These are phyloP conservation scores for Onychorhynchus coronatus DNA, from an alignment of 2,113 vertebrate genomes.

Conservation along the genomic window DNA sequence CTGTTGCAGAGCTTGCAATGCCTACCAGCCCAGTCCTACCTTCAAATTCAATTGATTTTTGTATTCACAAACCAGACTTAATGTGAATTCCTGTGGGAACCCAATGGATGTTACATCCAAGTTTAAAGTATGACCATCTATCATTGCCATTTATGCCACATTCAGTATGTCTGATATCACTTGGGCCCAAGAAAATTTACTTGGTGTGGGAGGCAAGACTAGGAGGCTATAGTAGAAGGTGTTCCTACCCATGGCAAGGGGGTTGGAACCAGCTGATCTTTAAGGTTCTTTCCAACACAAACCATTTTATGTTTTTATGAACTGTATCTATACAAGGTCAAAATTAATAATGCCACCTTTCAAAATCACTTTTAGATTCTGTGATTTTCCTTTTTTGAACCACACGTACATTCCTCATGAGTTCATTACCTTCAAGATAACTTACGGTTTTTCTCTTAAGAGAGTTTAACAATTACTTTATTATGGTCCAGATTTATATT, in stretches of 20 bases:
- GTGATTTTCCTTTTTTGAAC: not conserved
- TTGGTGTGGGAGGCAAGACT: not conserved
- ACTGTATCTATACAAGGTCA: not conserved
- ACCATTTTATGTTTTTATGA: not conserved
- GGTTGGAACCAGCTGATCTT: not conserved
- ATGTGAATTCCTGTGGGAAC: not conserved
- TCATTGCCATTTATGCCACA: not conserved
- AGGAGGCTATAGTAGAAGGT: not conserved
- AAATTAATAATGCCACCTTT: not conserved
- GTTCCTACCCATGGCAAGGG: not conserved
- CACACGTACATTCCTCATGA: not conserved
- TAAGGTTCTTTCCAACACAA: not conserved
- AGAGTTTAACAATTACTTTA: not conserved
- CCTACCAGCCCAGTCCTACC: not conserved
- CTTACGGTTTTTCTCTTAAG: not conserved
- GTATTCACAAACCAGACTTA: not conserved
- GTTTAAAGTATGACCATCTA: not conserved
- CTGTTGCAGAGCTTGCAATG: not conserved
- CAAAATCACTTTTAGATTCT: not conserved
- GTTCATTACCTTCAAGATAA: not conserved
- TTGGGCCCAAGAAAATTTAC: not conserved
- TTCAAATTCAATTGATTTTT: not conserved
- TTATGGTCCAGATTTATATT: not conserved
- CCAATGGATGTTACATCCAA: not conserved
- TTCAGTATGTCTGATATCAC: not conserved